A percentile compares a stretch with the other conserved stretches of the same genome.
These are phyloP conservation scores for Ceryle rudis DNA, from an alignment of 2,797 vertebrate species.

Conservation along the genomic window DNA sequence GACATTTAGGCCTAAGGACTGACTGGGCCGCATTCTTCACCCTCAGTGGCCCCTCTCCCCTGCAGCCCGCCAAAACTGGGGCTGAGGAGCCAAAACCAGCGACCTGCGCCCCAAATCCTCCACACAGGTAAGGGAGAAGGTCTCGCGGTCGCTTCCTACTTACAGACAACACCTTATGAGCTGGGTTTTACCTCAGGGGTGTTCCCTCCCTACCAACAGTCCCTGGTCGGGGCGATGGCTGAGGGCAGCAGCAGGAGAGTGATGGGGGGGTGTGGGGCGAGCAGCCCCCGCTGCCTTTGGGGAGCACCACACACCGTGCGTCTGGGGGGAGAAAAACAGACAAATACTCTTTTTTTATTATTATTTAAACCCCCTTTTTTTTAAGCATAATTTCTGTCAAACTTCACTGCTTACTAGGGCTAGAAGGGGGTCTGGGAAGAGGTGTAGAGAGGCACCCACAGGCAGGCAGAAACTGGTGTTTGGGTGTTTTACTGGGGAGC, in stretches of 20 bases:
- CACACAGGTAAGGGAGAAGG: fast-evolving
- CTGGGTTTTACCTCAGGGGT: neutral
- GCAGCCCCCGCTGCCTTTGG: no score
- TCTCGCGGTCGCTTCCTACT: fast-evolving
- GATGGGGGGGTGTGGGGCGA: fast-evolving
- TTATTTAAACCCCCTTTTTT: neutral
- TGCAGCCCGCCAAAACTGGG: fast-evolving
- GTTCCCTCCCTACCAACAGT: fast-evolving
- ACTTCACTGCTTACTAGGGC: fast-evolving
- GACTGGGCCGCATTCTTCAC: fast-evolving
- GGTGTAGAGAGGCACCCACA: neutral
- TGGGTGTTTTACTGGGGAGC: neutral
- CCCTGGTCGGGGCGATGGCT: neutral
- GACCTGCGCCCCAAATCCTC: neutral
- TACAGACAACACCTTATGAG: neutral
- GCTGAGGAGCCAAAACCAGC: fast-evolving
- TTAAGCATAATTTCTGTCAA: neutral
- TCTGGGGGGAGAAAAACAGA: neutral
- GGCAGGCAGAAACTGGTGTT: no score
- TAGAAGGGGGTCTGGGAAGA: fast-evolving
- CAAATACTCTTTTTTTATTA: no score
- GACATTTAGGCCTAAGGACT: neutral
- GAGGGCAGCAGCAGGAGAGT: neutral
- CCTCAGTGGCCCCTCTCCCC: fast-evolving
- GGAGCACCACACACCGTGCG: neutral